Percentiles rank a stretch among this genome's conserved stretches.
Evolutionary conservation across 2,888 invertebrate species (phyloP).

Genomic region (Calameuta pallipes): DNA sequence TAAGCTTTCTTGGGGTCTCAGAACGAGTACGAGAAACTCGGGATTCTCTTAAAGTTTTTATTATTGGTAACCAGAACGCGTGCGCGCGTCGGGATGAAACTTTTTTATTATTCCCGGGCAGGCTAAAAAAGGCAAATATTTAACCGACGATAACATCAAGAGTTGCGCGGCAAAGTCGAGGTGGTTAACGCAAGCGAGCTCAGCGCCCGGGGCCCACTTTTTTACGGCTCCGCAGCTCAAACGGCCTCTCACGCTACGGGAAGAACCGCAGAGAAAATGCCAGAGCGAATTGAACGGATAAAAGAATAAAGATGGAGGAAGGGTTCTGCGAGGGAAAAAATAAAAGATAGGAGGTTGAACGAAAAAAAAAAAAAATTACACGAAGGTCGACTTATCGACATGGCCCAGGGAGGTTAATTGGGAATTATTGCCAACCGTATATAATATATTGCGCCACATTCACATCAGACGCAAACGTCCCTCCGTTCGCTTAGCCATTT

Average conservation of each 20-base stretch:
- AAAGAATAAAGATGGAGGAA: neutral
- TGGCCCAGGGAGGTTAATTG: slow-evolving; percentile 34
- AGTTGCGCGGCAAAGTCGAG: slow-evolving; percentile 27
- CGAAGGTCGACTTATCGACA: slow-evolving; percentile 41
- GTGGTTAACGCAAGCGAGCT: slow-evolving; percentile 28
- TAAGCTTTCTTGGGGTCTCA: neutral
- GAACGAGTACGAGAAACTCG: slow-evolving; percentile 1
- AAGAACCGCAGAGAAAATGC: slow-evolving; percentile 3
- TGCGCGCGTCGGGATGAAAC: slow-evolving; percentile 3
- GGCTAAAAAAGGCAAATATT: slow-evolving; percentile 33
- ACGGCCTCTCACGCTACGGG: slow-evolving; percentile 1
- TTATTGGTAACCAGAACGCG: slow-evolving; percentile 15
- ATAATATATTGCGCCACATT: slow-evolving; percentile 20
- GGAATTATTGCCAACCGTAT: slow-evolving; percentile 35
- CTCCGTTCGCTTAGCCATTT: slow-evolving; percentile 22
- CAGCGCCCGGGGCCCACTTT: slow-evolving; percentile 22
- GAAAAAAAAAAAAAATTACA: slow-evolving; percentile 5
- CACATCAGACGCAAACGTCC: slow-evolving; percentile 29
- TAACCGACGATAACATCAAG: slow-evolving; percentile 41
- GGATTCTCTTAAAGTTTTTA: slow-evolving; percentile 19
- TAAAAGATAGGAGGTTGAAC: neutral
- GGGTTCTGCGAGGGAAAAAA: neutral
- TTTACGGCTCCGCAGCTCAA: slow-evolving; percentile 16
- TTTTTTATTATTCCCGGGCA: slow-evolving; percentile 8
- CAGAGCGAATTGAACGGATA: slow-evolving; percentile 1